Percentiles rank a stretch among this genome's conserved stretches.
Conservation (phyloP, 2,113 vertebrate genomes). For the Varanus salvator region DNA sequence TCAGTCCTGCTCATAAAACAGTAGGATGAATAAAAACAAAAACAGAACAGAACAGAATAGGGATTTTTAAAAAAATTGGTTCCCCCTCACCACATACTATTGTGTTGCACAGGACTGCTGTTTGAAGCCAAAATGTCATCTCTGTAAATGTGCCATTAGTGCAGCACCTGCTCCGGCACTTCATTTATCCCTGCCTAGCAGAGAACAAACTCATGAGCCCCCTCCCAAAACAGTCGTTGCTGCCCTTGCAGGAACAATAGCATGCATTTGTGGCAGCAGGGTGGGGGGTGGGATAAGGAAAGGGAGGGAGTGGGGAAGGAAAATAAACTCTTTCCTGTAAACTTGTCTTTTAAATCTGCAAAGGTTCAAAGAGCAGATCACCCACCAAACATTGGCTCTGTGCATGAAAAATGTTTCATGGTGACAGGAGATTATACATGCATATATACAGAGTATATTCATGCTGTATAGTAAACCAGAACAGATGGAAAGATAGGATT, state of each 20-base stretch:
- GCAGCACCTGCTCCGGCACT: slow-evolving; percentile 24
- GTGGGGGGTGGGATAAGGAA: neutral
- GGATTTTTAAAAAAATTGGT: too few species aligned
- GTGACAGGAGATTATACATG: slow-evolving; percentile 39
- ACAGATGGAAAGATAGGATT: slow-evolving; percentile 68
- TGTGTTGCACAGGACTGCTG: slow-evolving; percentile 33
- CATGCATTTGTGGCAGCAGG: neutral
- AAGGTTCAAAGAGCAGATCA: slow-evolving; percentile 43
- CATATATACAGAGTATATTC: slow-evolving; percentile 42
- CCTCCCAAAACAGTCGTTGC: neutral
- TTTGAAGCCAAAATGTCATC: slow-evolving; percentile 54
- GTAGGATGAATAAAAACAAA: neutral
- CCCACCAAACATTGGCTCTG: slow-evolving; percentile 24
- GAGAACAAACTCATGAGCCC: slow-evolving; percentile 26
- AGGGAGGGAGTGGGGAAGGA: neutral
- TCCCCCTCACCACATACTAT: slow-evolving; percentile 5
- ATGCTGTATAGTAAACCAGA: slow-evolving; percentile 53
- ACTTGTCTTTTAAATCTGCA: slow-evolving; percentile 31
- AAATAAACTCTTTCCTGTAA: slow-evolving; percentile 12
- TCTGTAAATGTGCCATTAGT: slow-evolving; percentile 18
- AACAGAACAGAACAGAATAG: neutral
- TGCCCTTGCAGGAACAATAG: slow-evolving; percentile 30
- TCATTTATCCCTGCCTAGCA: neutral
- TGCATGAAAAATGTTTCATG: slow-evolving; percentile 56
- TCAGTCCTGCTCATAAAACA: slow-evolving; percentile 40